A percentile compares a stretch with the other conserved stretches of the same genome.
Conservation (phyloP, 1,140 invertebrate genomes). For the Gryon sp. region DNA sequence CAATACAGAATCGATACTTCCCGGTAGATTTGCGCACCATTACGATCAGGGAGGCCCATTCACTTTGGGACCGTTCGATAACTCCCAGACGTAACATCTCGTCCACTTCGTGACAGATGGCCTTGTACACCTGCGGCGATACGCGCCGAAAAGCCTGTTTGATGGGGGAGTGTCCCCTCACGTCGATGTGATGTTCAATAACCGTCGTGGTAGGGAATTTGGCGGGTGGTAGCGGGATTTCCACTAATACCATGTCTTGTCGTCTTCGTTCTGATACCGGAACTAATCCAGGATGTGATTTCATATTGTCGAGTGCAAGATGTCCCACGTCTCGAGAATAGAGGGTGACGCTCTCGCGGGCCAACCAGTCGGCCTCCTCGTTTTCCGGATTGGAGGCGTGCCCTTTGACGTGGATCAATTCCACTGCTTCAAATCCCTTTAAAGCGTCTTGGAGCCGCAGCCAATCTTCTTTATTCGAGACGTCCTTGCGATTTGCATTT, state of each 20-base stretch:
- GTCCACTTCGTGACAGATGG: background rate
- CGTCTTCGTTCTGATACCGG: too few relatives aligned
- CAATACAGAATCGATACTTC: conserved; percentile 75
- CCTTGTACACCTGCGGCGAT: background rate
- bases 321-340: too few relatives aligned
- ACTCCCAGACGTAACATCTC: conserved; percentile 41
- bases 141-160: conserved; percentile 13
- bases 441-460: background rate
- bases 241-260: too few relatives aligned
- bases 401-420: background rate
- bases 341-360: background rate
- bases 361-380: background rate
- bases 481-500: background rate
- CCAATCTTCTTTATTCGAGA: background rate
- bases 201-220: background rate
- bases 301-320: too few relatives aligned
- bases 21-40: conserved; percentile 77
- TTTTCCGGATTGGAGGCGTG: background rate
- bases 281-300: too few relatives aligned
- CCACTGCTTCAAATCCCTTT: background rate
- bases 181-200: conserved; percentile 35
- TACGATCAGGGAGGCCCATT: conserved; percentile 74
- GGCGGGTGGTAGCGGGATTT: background rate
- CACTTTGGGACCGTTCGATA: conserved; percentile 61
- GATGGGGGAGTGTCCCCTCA: conserved; percentile 3